Evolutionary conservation across 2,113 vertebrate genomes (phyloP).

Genomic region (Chaetodon trifascialis): DNA sequence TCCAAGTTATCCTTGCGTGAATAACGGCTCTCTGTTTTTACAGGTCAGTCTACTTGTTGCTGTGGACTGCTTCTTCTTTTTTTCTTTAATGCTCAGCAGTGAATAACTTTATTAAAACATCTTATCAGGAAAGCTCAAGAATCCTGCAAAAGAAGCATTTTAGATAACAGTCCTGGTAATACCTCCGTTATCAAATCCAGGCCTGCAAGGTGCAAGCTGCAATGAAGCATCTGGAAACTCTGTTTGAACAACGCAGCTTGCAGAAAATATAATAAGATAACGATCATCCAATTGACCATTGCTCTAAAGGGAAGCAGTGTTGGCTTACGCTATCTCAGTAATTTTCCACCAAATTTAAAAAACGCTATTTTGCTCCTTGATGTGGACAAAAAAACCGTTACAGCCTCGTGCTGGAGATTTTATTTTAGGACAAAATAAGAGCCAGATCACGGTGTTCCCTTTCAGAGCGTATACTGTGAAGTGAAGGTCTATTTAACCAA

Average conservation of each 20-base stretch:
- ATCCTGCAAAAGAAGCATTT: neutral
- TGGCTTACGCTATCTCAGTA: neutral
- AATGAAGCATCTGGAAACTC: slow-evolving; percentile 24
- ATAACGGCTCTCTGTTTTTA: slow-evolving; percentile 37
- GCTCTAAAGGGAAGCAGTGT: neutral
- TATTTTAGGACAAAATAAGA: slow-evolving; percentile 21
- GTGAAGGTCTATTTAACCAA: slow-evolving; percentile 72
- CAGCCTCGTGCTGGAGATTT: neutral
- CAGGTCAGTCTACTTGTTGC: slow-evolving; percentile 72
- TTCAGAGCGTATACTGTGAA: slow-evolving; percentile 54
- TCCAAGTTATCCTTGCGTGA: slow-evolving; percentile 29
- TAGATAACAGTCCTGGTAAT: slow-evolving; percentile 32
- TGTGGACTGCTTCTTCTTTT: neutral
- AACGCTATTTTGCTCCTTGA: neutral
- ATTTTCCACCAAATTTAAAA: slow-evolving; percentile 30
- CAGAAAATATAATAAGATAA: neutral
- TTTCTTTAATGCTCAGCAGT: slow-evolving; percentile 2
- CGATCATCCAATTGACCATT: slow-evolving; percentile 10
- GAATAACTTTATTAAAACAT: slow-evolving; percentile 15
- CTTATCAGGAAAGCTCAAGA: neutral
- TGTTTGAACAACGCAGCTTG: neutral
- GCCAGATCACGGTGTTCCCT: slow-evolving; percentile 32
- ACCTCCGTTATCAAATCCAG: slow-evolving; percentile 10
- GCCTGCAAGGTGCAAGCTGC: slow-evolving; percentile 24
- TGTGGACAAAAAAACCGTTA: neutral